Evolutionary conservation across 2,797 vertebrate species (phyloP).

Genomic region (Salarias fasciatus): DNA sequence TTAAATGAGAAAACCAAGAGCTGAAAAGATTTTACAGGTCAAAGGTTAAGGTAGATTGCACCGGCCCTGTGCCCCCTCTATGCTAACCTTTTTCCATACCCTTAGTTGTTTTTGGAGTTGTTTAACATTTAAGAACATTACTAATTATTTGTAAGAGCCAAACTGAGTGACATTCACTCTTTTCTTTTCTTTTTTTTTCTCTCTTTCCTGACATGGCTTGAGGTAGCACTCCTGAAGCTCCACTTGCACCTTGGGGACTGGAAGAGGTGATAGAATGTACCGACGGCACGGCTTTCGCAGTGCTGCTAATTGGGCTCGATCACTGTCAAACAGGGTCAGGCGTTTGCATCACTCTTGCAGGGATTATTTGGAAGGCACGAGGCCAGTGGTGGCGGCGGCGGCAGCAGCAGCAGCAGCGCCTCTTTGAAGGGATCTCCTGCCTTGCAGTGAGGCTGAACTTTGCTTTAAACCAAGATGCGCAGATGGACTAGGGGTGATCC

Average conservation of each 20-base stretch:
- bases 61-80: conserved; percentile 54
- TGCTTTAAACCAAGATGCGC: conserved; percentile 72
- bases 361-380: conserved; percentile 43
- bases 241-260: conserved; percentile 75
- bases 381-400: too few relatives aligned
- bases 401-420: conserved; percentile 31
- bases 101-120: conserved; percentile 74
- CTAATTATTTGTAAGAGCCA: conserved; percentile 82
- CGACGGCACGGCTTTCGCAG: conserved; percentile 57
- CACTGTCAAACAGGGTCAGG: conserved; percentile 72
- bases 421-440: conserved; percentile 63
- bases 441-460: conserved; percentile 68
- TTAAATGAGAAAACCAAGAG: conserved; percentile 35
- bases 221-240: conserved; percentile 67
- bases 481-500: conserved; percentile 63
- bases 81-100: conserved; percentile 65
- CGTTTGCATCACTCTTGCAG: conserved; percentile 58
- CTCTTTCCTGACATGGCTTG: conserved; percentile 66
- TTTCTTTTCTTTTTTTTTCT: conserved; percentile 36
- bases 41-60: conserved; percentile 56
- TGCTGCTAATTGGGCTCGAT: conserved; percentile 69
- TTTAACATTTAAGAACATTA: conserved; percentile 78
- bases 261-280: conserved; percentile 73
- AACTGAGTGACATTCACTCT: conserved; percentile 89
- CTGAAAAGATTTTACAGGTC: conserved; percentile 45